phyloP scores from a whole-genome alignment of 1,140 invertebrate species.

The Lucilia cuprina region DNA sequence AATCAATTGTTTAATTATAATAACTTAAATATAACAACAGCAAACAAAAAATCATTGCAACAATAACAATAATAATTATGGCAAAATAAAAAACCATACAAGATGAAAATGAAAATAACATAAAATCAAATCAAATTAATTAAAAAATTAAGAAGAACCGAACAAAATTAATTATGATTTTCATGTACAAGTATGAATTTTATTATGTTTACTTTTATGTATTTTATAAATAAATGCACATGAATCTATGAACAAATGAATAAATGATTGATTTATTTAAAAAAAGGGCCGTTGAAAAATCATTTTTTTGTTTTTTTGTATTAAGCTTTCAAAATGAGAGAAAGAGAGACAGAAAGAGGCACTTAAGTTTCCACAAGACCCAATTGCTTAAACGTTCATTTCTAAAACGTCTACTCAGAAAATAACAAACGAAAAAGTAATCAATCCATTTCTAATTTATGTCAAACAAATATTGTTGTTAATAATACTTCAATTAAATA shows the following conservation, averaged over 20 bases:
- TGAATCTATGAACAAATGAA: not conserved
- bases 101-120: not conserved
- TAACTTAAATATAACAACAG: not conserved
- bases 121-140: not conserved
- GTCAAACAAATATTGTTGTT: not conserved
- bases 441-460: not conserved
- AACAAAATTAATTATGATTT: not conserved
- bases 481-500: not conserved
- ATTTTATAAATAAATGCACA: not conserved
- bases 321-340: slow-evolving; percentile 48
- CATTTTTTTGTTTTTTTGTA: slow-evolving; percentile 34
- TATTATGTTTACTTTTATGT: too few species aligned
- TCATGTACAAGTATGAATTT: too few species aligned
- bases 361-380: slow-evolving; percentile 35
- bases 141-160: not conserved
- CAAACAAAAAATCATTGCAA: not conserved
- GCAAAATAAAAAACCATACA: not conserved
- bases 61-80: not conserved
- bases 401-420: slow-evolving; percentile 44
- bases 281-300: slow-evolving; percentile 42
- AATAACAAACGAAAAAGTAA: not conserved
- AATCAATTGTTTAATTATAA: not conserved
- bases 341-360: slow-evolving; percentile 54
- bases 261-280: not conserved
- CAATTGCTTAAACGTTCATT: not conserved